Percentiles rank a stretch among this genome's conserved stretches.
Conservation (phyloP, 2,888 invertebrate species). For the Cylindroiulus punctatus region DNA sequence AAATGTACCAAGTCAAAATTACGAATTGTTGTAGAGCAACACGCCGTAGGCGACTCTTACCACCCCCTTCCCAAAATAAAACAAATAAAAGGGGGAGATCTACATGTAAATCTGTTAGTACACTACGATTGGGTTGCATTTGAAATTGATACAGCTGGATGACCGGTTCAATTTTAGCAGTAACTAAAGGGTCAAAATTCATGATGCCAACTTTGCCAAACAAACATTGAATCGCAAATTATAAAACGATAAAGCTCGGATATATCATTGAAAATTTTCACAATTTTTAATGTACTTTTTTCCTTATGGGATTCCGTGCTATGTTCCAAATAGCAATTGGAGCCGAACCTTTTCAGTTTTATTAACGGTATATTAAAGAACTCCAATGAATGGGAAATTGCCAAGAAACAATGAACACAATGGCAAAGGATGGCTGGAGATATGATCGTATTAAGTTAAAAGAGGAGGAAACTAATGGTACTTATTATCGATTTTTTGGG, state of each 20-base stretch:
- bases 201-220: too few species aligned
- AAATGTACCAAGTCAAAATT: too few species aligned
- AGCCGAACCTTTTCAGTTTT: not conserved
- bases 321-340: not conserved
- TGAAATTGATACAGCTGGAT: too few species aligned
- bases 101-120: too few species aligned
- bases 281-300: not conserved
- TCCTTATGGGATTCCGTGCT: not conserved
- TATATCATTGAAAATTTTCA: not conserved
- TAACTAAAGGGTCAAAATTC: too few species aligned
- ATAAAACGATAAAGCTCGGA: not conserved
- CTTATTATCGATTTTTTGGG: slow-evolving; percentile 25
- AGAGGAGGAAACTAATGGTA: slow-evolving; percentile 9
- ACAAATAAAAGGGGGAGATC: too few species aligned
- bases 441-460: slow-evolving; percentile 4
- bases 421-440: not conserved
- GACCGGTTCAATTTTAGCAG: too few species aligned
- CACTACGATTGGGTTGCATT: too few species aligned
- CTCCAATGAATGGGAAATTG: slow-evolving; percentile 35
- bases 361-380: not conserved
- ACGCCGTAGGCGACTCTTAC: too few species aligned
- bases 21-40: too few species aligned
- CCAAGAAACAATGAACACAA: slow-evolving; percentile 45
- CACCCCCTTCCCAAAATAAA: too few species aligned
- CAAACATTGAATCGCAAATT: too few species aligned